Base-by-base conservation (phyloP, 2,888 invertebrate species). In the Chalcosyrphus nemorum region DNA sequence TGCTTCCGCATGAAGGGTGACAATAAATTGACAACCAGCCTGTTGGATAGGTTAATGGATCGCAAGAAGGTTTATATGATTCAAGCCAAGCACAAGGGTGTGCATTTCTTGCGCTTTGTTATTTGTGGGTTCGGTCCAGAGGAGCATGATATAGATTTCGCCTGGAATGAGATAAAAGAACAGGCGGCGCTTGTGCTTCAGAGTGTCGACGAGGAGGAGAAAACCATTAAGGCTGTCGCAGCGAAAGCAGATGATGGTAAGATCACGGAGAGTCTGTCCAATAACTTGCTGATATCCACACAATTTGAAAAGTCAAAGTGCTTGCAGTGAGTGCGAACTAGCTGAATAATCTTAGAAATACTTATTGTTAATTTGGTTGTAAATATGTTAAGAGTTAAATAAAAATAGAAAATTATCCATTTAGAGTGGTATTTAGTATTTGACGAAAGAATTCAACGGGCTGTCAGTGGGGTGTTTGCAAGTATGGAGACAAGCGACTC, bases 1-100 rank as follows among this genome's bases (percentile, higher is more conserved):
- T 98, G 98, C 89, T 99, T 99, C 90, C 93, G 97, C 88, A 91
- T 98, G 32, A 96, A 95, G 92, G 95, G 94, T 0, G 94, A 94
- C 0, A 94, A 97, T 89, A 92, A 92, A 41, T 88, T 94, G 4
- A 97, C 96, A 0, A 95, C 95, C 87, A 91, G 93, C 50, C 91
- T 98, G 29, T 89, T 97, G 57, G 95, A 95, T 70, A 94, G 93
- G 68, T 92, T 98, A 54, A 96, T 94, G 86, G 94, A 94, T 38
- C 93, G 95, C 72, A 96, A 95, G 87, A 94, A 95, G 86, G 94
- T 98, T 70, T 97, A 96, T 89, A 93, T 98, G 89, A 95, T 97
- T 43, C 95, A 97, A 3, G 95, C 96, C 2, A 94, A 93, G 52
- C 94, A 95, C 86, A 93, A 93, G 27, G 94, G 93, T 0, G 93